These are phyloP conservation scores for Thymelicus sylvestris DNA, from an alignment of 2,888 invertebrate genomes.

Conservation along the genomic window DNA sequence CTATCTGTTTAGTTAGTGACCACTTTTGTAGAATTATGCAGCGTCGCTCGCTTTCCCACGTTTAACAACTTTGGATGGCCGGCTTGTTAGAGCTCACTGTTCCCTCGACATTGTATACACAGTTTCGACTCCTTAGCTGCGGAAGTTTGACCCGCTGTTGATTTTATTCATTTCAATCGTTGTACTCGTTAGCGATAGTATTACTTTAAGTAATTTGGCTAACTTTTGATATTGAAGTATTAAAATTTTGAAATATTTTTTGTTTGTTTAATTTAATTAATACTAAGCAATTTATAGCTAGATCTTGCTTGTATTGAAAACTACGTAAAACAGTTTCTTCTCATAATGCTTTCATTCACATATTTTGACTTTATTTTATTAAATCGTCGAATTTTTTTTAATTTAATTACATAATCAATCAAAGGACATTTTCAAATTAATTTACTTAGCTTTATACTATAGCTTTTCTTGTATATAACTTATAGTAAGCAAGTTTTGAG, in stretches of 20 bases:
- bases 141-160: conserved; percentile 74
- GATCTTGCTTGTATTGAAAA: background rate
- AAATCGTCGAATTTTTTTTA: too few relatives aligned
- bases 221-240: background rate
- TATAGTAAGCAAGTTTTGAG: background rate
- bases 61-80: conserved; percentile 77
- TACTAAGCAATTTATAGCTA: background rate
- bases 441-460: background rate
- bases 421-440: background rate
- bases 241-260: background rate
- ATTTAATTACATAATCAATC: background rate
- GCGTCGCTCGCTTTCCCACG: conserved; percentile 53
- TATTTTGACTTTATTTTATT: too few relatives aligned
- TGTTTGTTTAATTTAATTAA: background rate
- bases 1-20: conserved; percentile 63
- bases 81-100: conserved; percentile 75
- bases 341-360: background rate
- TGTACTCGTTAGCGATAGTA: conserved; percentile 52
- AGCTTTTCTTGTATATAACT: background rate
- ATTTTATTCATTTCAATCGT: conserved; percentile 73
- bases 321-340: too few relatives aligned
- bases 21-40: conserved; percentile 68
- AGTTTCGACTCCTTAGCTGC: conserved; percentile 75
- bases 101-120: conserved; percentile 72
- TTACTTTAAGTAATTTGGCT: conserved; percentile 13